phyloP scores from a whole-genome alignment of 2,113 vertebrate species.

The Microcebus murinus region DNA sequence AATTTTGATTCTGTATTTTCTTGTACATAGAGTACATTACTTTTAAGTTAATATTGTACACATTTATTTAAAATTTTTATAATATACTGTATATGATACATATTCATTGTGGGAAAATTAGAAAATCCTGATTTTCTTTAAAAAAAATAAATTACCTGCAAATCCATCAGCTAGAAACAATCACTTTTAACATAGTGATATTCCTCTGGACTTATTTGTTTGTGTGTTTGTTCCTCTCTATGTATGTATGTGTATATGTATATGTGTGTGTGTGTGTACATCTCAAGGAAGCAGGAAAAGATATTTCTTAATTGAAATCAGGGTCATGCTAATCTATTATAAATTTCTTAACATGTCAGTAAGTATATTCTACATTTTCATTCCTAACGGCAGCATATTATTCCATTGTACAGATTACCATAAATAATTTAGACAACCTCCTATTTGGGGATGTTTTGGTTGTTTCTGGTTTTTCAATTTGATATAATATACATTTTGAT shows the following conservation, averaged over 20 bases:
- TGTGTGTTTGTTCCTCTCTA: not conserved
- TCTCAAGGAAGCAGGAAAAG: not conserved
- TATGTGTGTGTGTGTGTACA: not conserved
- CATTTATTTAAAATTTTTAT: not conserved
- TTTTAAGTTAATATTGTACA: not conserved
- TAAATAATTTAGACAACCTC: not conserved
- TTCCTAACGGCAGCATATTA: not conserved
- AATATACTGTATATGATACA: not conserved
- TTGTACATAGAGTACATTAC: not conserved
- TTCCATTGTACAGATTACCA: not conserved
- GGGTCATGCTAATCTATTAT: not conserved
- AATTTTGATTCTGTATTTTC: not conserved
- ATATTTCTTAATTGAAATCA: not conserved
- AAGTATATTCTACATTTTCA: not conserved
- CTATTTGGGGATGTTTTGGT: not conserved
- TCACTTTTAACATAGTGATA: not conserved
- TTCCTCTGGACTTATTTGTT: not conserved
- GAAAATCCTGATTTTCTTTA: not conserved
- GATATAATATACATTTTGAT: not conserved
- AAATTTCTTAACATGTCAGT: not conserved
- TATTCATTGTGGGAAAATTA: not conserved
- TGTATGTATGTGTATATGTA: not conserved
- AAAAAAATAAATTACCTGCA: not conserved
- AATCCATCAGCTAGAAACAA: not conserved
- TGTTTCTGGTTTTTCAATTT: not conserved